A percentile compares a stretch with the other conserved stretches of the same genome.
phyloP scores from a whole-genome alignment of 2,888 invertebrate species.

The Watsonalla cultraria region DNA sequence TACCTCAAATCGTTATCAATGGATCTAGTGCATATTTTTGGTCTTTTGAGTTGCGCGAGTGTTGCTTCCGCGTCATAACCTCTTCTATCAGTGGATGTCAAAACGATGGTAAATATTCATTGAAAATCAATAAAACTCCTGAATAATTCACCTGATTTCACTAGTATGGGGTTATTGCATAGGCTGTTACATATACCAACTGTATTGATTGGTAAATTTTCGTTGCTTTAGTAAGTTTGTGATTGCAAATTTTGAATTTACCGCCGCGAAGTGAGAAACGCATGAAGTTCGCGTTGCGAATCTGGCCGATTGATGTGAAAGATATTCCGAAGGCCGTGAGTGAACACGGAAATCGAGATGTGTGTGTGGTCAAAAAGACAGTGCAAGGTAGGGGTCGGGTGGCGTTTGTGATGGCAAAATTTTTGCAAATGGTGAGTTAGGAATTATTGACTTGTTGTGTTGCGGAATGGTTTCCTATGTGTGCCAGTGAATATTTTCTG shows the following conservation, averaged over 20 bases:
- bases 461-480: constrained; percentile 49
- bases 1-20: not conserved
- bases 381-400: constrained; percentile 88
- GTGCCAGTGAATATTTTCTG: constrained; percentile 67
- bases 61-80: constrained; percentile 57
- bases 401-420: constrained; percentile 89
- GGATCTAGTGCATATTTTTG: not conserved
- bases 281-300: constrained; percentile 80
- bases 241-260: constrained; percentile 64
- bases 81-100: constrained; percentile 30
- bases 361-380: constrained; percentile 82
- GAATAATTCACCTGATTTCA: not conserved
- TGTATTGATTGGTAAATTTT: not conserved
- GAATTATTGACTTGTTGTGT: constrained; percentile 65
- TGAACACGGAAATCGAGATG: constrained; percentile 80
- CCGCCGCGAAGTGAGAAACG: constrained; percentile 64
- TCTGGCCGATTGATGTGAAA: constrained; percentile 81
- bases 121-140: not conserved
- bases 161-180: not conserved
- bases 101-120: constrained; percentile 20
- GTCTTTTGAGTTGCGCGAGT: constrained; percentile 17
- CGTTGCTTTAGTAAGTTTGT: no score
- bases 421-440: constrained; percentile 87
- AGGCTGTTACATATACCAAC: not conserved
- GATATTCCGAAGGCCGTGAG: constrained; percentile 83